These are phyloP conservation scores for Trissonchulus sp. DNA, from an alignment of 2,888 invertebrate genomes.

Conservation along the genomic window DNA sequence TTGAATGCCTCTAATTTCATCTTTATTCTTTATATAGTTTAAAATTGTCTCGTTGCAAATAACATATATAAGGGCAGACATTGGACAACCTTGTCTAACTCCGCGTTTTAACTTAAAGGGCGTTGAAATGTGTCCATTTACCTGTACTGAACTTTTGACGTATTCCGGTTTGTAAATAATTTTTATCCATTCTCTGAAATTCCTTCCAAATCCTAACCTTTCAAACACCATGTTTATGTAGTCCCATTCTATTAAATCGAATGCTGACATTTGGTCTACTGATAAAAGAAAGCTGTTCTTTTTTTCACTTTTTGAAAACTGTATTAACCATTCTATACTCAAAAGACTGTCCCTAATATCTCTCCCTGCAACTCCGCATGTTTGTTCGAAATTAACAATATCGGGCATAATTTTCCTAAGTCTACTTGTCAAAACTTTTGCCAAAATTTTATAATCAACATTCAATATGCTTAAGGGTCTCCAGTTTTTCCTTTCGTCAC, in stretches of 20 bases:
- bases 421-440: not conserved
- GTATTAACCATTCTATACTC: not conserved
- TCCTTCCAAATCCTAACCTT: not conserved
- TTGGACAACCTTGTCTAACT: slow-evolving; percentile 8
- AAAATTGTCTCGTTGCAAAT: not conserved
- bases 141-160: not conserved
- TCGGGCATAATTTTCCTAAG: not conserved
- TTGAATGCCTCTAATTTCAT: not conserved
- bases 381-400: not conserved
- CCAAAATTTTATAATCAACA: slow-evolving; percentile 11
- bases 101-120: slow-evolving; percentile 6
- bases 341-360: not conserved
- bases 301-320: not conserved
- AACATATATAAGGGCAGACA: not conserved
- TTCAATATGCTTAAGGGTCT: slow-evolving; percentile 9
- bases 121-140: slow-evolving; percentile 1
- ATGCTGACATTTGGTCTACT: slow-evolving; percentile 5
- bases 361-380: not conserved
- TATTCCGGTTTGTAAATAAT: slow-evolving; percentile 4
- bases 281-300: not conserved
- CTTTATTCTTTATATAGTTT: not conserved
- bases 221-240: not conserved
- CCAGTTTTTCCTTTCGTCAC: not conserved
- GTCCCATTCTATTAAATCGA: slow-evolving; percentile 12
- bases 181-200: not conserved